Conservation (phyloP, 2,797 vertebrate genomes). For the Takifugu rubripes region DNA sequence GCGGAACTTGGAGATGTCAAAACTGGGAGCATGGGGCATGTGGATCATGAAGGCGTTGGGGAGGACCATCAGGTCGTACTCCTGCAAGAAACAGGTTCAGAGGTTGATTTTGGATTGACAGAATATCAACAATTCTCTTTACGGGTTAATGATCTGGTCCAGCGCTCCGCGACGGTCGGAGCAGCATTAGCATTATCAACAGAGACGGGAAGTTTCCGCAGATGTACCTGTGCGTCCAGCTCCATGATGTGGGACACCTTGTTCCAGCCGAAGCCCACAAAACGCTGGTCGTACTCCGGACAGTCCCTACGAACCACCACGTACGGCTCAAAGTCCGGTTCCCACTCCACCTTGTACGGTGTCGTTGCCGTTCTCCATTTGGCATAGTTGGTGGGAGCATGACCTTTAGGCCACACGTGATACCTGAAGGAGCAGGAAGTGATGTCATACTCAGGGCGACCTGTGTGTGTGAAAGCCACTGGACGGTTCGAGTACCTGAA, state of each 20-base stretch:
- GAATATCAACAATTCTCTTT: background rate
- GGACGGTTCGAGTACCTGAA: slow-evolving; percentile 82
- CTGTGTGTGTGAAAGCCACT: background rate
- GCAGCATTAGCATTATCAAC: background rate
- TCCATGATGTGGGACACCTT: slow-evolving; percentile 95
- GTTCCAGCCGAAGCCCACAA: slow-evolving; percentile 97
- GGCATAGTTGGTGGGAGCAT: slow-evolving; percentile 89
- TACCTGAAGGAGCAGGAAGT: slow-evolving; percentile 71
- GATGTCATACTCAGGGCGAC: too few relatives aligned
- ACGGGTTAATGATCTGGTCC: too few relatives aligned
- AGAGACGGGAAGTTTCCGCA: background rate
- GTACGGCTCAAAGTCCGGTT: slow-evolving; percentile 92
- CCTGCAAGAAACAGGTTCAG: slow-evolving; percentile 65
- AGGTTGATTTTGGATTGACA: background rate
- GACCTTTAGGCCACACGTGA: slow-evolving; percentile 93
- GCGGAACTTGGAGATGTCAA: slow-evolving; percentile 94
- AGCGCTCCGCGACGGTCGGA: too few relatives aligned
- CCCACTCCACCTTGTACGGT: slow-evolving; percentile 89
- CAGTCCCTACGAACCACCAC: slow-evolving; percentile 91
- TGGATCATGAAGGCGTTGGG: slow-evolving; percentile 97
- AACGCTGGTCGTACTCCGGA: slow-evolving; percentile 91
- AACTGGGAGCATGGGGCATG: slow-evolving; percentile 95
- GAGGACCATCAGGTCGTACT: slow-evolving; percentile 90
- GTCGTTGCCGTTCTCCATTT: slow-evolving; percentile 90
- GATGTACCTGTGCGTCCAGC: slow-evolving; percentile 88